Percentiles rank a stretch among this genome's conserved stretches.
Conservation (phyloP, 2,888 invertebrate genomes). For the Rhogogaster chlorosoma region DNA sequence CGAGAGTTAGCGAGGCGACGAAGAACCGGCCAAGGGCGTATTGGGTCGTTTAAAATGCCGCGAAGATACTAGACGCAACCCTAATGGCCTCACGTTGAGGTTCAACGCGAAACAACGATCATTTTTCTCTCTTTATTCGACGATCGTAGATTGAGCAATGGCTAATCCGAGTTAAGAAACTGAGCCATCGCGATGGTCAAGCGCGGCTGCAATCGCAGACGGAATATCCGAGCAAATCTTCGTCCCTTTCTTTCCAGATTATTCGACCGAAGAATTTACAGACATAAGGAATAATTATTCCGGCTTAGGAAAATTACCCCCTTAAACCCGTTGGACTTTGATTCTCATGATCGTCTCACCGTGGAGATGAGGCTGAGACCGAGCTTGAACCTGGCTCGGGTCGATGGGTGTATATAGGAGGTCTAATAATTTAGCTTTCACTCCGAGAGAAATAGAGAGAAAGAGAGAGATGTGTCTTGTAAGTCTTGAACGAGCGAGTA, state of each 20-base stretch:
- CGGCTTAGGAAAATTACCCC: neutral
- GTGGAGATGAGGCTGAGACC: neutral
- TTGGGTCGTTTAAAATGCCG: slow-evolving; percentile 4
- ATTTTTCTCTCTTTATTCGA: neutral
- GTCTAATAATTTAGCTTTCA: slow-evolving; percentile 46
- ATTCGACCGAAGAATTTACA: neutral
- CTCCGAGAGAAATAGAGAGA: slow-evolving; percentile 56
- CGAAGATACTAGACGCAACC: slow-evolving; percentile 25
- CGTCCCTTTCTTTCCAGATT: neutral
- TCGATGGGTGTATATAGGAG: slow-evolving; percentile 23
- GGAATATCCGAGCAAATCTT: neutral
- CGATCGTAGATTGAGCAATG: neutral
- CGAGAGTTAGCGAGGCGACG: neutral
- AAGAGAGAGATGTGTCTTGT: slow-evolving; percentile 10
- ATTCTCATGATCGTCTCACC: slow-evolving; percentile 1
- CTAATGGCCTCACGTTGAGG: slow-evolving; percentile 37
- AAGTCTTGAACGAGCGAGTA: neutral
- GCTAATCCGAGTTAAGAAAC: neutral
- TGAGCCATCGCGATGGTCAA: neutral
- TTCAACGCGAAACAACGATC: slow-evolving; percentile 30
- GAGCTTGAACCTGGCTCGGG: neutral
- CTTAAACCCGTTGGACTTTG: neutral
- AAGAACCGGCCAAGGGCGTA: slow-evolving; percentile 36
- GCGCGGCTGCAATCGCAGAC: neutral
- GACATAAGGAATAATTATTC: neutral